Percentiles rank a stretch among this genome's conserved stretches.
phyloP scores from a whole-genome alignment of 2,113 vertebrate genomes.

The Phalacrocorax brasilianus region DNA sequence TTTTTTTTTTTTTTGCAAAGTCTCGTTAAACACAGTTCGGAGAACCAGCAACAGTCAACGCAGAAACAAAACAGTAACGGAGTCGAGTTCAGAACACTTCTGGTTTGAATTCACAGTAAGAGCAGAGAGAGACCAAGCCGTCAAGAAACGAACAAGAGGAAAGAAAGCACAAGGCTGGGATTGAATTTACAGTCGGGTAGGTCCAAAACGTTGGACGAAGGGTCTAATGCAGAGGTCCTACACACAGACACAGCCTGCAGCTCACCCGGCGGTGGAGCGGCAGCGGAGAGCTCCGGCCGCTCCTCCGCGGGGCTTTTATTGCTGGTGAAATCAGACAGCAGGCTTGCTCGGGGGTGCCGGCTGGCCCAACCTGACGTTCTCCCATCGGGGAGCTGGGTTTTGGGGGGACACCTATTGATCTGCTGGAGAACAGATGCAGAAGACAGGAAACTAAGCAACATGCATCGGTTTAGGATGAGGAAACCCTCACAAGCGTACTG shows the following conservation, averaged over 20 bases:
- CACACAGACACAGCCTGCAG: neutral
- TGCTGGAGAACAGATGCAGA: neutral
- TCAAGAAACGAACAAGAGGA: neutral
- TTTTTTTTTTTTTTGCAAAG: neutral
- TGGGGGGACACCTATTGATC: neutral
- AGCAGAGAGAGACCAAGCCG: neutral
- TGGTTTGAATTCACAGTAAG: constrained; percentile 64
- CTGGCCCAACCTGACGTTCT: neutral
- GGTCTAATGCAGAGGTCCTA: neutral
- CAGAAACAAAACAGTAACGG: constrained; percentile 33
- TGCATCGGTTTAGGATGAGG: neutral
- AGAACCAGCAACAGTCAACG: constrained; percentile 61
- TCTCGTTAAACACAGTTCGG: neutral
- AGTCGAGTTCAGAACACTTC: constrained; percentile 63
- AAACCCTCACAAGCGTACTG: neutral
- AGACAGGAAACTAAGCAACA: neutral
- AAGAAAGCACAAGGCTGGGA: neutral
- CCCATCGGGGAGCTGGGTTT: neutral
- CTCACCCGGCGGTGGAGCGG: neutral
- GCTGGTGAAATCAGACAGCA: constrained; percentile 49
- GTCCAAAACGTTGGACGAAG: neutral
- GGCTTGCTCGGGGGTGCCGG: neutral
- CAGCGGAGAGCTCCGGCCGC: neutral
- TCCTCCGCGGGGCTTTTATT: constrained; percentile 14
- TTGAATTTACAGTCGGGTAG: neutral